Conservation (phyloP, 2,797 vertebrate genomes). For the Macrochelys suwanniensis region DNA sequence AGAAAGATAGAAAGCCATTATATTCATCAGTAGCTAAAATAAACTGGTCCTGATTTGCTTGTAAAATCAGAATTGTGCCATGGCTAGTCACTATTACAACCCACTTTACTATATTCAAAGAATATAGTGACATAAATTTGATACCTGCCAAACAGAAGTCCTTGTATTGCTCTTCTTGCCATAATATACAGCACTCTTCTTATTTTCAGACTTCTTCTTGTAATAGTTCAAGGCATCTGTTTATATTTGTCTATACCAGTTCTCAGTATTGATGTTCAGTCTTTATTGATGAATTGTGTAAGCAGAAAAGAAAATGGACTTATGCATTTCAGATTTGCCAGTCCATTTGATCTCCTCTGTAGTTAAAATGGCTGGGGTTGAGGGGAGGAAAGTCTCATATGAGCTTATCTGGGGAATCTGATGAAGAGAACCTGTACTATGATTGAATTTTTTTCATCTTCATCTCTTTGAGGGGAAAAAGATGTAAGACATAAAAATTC, state of each 20-base stretch:
- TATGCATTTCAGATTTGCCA: background rate
- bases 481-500: background rate
- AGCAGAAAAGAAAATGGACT: background rate
- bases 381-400: background rate
- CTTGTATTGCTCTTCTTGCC: background rate
- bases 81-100: background rate
- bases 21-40: background rate
- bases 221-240: background rate
- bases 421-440: background rate
- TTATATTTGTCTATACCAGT: background rate
- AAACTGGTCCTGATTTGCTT: background rate
- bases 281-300: background rate
- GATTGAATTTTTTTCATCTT: background rate
- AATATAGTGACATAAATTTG: background rate
- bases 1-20: background rate
- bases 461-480: background rate
- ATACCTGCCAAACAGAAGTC: accelerated
- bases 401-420: background rate
- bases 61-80: background rate
- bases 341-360: background rate
- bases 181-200: accelerated
- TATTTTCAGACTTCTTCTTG: background rate
- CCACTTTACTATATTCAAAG: background rate
- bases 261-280: background rate
- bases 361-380: background rate